Conservation (phyloP, 2,797 vertebrate species). For the Poecile montanus region DNA sequence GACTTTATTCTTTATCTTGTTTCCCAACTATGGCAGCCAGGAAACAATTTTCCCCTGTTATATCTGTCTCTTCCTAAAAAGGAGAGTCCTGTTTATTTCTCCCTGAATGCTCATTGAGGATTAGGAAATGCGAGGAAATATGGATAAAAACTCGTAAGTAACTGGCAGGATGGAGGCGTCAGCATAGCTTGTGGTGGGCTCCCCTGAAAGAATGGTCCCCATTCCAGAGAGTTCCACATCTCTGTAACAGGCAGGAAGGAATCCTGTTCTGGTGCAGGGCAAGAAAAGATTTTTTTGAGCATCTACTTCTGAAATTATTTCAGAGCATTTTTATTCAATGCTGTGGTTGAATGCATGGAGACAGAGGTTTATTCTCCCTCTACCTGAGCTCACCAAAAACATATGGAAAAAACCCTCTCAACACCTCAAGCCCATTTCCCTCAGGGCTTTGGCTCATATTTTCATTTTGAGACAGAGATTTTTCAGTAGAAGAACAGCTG, state of each 20-base stretch:
- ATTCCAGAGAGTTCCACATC: not conserved
- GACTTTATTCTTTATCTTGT: not conserved
- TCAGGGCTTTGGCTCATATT: constrained; percentile 44
- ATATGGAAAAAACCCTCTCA: not conserved
- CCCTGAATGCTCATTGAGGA: not conserved
- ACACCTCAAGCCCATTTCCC: not conserved
- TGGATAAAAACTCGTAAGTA: not conserved
- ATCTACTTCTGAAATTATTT: constrained; percentile 19
- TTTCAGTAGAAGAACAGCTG: constrained; percentile 39
- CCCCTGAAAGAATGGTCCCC: not conserved
- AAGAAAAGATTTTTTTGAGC: not conserved
- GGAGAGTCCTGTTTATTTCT: not conserved
- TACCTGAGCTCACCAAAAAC: constrained; percentile 21
- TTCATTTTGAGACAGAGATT: constrained; percentile 37
- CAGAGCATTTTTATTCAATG: not conserved
- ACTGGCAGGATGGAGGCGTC: not conserved
- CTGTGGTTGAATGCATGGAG: not conserved
- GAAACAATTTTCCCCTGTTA: not conserved
- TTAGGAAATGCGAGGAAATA: not conserved
- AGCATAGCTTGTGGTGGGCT: too few species aligned
- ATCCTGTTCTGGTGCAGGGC: not conserved
- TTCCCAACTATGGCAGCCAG: not conserved
- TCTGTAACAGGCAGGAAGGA: not conserved
- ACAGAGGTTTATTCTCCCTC: not conserved
- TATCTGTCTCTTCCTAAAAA: not conserved